Base-by-base conservation (phyloP, 2,797 vertebrate species). In the Yasuhikotakia modesta region DNA sequence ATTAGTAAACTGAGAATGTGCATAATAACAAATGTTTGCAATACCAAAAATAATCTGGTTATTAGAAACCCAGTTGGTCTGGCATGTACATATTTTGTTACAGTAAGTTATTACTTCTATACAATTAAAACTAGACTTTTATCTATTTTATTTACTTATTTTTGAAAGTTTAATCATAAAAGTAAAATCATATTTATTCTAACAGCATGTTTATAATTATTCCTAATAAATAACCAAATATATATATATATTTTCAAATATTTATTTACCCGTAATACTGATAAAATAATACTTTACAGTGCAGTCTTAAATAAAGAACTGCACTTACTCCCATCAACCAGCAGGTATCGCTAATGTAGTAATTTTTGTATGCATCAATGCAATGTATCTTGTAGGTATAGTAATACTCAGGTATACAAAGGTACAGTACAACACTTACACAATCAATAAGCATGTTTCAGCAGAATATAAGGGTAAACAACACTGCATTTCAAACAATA, bases 301-400 rank as follows among this genome's bases (percentile, higher is more conserved):
- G 46, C n/a, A 35, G 2, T 48, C 30, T 43, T 4, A 52, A 70
- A 12, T 35, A 27, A 16, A 65, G 24, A 65, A 64, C 32, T 45
- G 60, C 68, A 78, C 48, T 78, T 63, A 53, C 76, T 71, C 13
- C 7, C 10, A 30, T 46, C 10, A 55, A 53, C 68, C 76, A 78
- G 76, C 68, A 78, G 68, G 27, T 45, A 30, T 45, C 24, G 60
- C 68, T 78, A 70, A 78, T 77, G 65, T 17, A 13, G 46, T 55
- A 30, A 24, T 69, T 52, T n/a, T 48, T 77, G 55, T 67, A 11
- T 24, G n/a, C n/a, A n/a, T n/a, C n/a, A n/a, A n/a, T n/a, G n/a
- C n/a, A n/a, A n/a, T n/a, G 39, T 43, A 10, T 43, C 7, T 43
- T 43, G 60, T 50, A 6, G 5, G 0, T 19, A 27, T 50, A 76